Evolutionary conservation across 2,797 vertebrate species (phyloP).

Genomic region (Sternotherus odoratus): DNA sequence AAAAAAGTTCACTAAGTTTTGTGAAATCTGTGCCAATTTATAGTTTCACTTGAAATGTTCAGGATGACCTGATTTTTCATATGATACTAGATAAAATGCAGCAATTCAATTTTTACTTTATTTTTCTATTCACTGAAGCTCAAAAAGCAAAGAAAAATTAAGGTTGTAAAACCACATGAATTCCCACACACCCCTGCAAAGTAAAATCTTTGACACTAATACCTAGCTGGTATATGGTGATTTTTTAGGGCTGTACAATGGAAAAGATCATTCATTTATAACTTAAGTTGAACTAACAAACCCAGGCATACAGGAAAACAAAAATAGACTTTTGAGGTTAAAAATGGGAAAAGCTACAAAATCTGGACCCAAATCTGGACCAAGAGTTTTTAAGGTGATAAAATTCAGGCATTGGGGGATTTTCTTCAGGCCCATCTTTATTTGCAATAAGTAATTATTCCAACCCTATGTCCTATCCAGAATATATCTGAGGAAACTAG

Average conservation of each 20-base stretch:
- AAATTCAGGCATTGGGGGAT: not conserved
- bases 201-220: not conserved
- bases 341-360: not conserved
- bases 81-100: not conserved
- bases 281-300: not conserved
- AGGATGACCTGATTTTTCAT: not conserved
- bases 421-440: not conserved
- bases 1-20: not conserved
- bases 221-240: fast-evolving
- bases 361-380: not conserved
- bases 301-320: not conserved
- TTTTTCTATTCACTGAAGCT: slow-evolving; percentile 11
- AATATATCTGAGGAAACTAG: not conserved
- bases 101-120: slow-evolving; percentile 13
- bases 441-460: slow-evolving; percentile 20
- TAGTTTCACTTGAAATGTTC: slow-evolving; percentile 20
- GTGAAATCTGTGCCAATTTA: not conserved
- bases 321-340: not conserved
- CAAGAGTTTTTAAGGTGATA: not conserved
- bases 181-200: not conserved
- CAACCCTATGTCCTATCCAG: not conserved
- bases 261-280: not conserved
- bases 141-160: slow-evolving; percentile 2
- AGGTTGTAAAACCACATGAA: not conserved
- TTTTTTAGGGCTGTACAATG: not conserved